Base-by-base conservation (phyloP, 2,797 vertebrate genomes). In the Setipinna tenuifilis region DNA sequence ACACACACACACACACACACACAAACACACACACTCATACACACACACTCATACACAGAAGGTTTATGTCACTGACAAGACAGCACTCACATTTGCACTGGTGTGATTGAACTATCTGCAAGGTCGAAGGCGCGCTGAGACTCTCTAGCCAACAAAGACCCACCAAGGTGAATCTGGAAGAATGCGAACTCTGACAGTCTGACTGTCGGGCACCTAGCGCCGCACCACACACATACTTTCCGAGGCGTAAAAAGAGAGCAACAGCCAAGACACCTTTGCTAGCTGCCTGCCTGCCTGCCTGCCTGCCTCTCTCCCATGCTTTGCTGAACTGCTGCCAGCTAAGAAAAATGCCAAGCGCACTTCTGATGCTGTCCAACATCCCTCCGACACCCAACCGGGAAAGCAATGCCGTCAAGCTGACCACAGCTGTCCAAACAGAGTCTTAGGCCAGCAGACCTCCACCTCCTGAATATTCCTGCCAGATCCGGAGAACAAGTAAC, bases 1-100 rank as follows among this genome's bases (percentile, higher is more conserved):
- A 78, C 54, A 81, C 12, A 65, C 61, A 65, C 88, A 88, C 87
- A 68, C 83, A 83, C 83, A 68, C 83, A 83, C 46, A 50, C 4
- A 31, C 31, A n/a, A 5, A 81, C 78, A 83, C 68, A 84, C 68
- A 89, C 83, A 83, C 78, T 85, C 0, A 81, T 81, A 41, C 68
- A 54, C 50, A 54, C 50, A 54, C 50, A 14, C 9, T 14, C 50
- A 54, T 14, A 54, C 50, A 54, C 50, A 54, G 50, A 3, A 14
- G 50, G 7, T 14, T 54, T 14, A 54, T 54, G 50, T 54, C 50
- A 54, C 50, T 54, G 50, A 54, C 9, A 54, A 54, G 50, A 54
- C 50, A 54, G 7, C 50, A 21, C 14, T 54, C 50, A 54, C 50
- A 54, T 3, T 54, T 3, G 7, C 50, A 10, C 9, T 14, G 50